Conservation (phyloP, 2,888 invertebrate species). For the Torymus tubicola region DNA sequence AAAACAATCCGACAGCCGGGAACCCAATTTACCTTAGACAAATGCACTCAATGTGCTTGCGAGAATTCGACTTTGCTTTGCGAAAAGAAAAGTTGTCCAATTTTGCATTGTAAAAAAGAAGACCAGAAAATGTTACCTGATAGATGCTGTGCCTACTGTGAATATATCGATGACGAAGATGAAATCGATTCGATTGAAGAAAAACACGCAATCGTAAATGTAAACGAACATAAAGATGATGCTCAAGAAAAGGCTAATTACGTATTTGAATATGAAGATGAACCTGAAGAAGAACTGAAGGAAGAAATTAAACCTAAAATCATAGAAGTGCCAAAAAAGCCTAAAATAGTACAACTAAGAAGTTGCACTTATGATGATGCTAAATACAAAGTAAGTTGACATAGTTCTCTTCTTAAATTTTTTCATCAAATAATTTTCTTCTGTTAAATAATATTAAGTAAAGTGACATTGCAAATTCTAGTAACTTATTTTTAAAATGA, state of each 20-base stretch:
- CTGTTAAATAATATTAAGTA: too few relatives aligned
- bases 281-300: neutral
- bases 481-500: too few relatives aligned
- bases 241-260: neutral
- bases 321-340: too few relatives aligned
- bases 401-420: neutral
- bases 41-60: slow-evolving; percentile 91
- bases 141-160: slow-evolving; percentile 87
- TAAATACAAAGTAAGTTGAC: slow-evolving; percentile 4
- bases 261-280: too few relatives aligned
- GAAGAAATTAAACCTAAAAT: neutral
- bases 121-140: slow-evolving; percentile 82
- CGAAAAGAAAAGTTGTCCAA: slow-evolving; percentile 88
- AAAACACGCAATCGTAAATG: too few relatives aligned
- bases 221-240: neutral
- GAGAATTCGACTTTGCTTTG: slow-evolving; percentile 88
- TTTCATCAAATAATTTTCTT: too few relatives aligned
- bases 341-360: neutral
- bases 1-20: slow-evolving; percentile 82
- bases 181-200: too few relatives aligned
- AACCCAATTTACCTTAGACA: slow-evolving; percentile 83
- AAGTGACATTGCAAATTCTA: too few relatives aligned
- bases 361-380: neutral
- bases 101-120: slow-evolving; percentile 88
- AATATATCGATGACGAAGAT: slow-evolving; percentile 61